Evolutionary conservation across 2,888 invertebrate species (phyloP), one percentile per base, ranked within the genome.

Genomic region (Hetaerina titia): DNA sequence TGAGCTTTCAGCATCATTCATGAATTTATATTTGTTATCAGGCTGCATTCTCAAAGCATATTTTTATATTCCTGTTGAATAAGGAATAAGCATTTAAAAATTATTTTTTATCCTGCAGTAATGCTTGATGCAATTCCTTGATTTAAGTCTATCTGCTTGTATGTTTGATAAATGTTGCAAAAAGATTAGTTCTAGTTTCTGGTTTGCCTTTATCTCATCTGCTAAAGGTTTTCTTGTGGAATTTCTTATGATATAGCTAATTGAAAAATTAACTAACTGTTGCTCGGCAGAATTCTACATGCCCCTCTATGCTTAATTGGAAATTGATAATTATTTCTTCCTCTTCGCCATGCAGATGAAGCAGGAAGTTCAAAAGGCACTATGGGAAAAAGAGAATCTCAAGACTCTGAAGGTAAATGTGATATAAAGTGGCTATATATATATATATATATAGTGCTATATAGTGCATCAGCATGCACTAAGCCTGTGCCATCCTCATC

Each of bases 321-420:
- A 45, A 22, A 92, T 92, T 92, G 92, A 92, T 74, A 69, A 92
- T 56, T 74, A 92, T 92, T 92, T 92, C 92, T 92, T 69, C 92
- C n/a, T 56, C 58, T 90, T 90, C 96, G 96, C 97, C 97, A 97
- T 97, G 96, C 97, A 96, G 97, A 97, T 96, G 97, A 97, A 96
- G 97, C 96, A 96, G 96, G 96, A 96, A 97, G 96, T 96, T 96
- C 96, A 96, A 90, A 94, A 25, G 95, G 95, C 89, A 97, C 97
- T 96, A 96, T 96, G 95, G 96, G 96, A 95, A 97, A 97, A 96
- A 96, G 97, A 95, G 96, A 96, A 96, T 97, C 97, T 95, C 96
- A 96, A 96, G 97, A 97, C 95, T 97, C 97, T 57, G 97, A 97
- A 95, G 97, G 97, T 97, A 96, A 96, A 97, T 96, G 56, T 92